Conservation (phyloP, 2,888 invertebrate species). For the Acleris literana region DNA sequence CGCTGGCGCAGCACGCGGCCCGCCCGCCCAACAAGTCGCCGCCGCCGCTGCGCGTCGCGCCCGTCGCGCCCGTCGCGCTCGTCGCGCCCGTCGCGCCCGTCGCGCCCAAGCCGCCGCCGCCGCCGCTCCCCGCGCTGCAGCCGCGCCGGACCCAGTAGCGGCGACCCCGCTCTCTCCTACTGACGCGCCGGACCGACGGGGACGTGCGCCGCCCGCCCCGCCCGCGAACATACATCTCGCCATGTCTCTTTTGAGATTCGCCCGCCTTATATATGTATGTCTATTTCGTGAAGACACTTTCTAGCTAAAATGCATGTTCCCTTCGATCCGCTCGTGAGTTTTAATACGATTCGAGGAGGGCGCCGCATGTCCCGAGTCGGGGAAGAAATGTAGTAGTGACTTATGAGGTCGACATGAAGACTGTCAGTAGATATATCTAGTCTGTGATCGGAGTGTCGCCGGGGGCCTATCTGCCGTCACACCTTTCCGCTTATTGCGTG, state of each 20-base stretch:
- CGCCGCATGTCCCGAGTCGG: constrained; percentile 56
- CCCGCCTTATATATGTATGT: constrained; percentile 18
- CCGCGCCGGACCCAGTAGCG: no score
- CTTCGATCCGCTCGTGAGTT: neutral
- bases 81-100: constrained; percentile 33
- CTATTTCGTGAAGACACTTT: neutral
- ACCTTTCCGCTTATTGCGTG: constrained; percentile 82
- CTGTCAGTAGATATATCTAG: constrained; percentile 81
- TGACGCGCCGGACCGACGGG: constrained; percentile 28
- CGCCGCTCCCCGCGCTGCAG: no score
- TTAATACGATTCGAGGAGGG: constrained; percentile 35
- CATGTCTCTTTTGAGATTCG: constrained; percentile 18
- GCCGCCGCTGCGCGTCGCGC: constrained; percentile 56
- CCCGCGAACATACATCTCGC: constrained; percentile 1
- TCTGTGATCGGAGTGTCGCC: constrained; percentile 82
- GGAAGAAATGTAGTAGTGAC: constrained; percentile 65
- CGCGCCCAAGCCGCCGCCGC: neutral
- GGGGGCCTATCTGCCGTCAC: constrained; percentile 79
- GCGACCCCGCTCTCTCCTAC: constrained; percentile 39
- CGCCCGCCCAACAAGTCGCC: constrained; percentile 48
- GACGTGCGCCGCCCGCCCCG: constrained; percentile 18
- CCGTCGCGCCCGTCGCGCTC: constrained; percentile 38
- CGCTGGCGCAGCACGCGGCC: constrained; percentile 86
- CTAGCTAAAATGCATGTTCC: constrained; percentile 4
- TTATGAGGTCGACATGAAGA: constrained; percentile 71